Conservation (phyloP, 2,888 invertebrate species). For the Andrena marginata region DNA sequence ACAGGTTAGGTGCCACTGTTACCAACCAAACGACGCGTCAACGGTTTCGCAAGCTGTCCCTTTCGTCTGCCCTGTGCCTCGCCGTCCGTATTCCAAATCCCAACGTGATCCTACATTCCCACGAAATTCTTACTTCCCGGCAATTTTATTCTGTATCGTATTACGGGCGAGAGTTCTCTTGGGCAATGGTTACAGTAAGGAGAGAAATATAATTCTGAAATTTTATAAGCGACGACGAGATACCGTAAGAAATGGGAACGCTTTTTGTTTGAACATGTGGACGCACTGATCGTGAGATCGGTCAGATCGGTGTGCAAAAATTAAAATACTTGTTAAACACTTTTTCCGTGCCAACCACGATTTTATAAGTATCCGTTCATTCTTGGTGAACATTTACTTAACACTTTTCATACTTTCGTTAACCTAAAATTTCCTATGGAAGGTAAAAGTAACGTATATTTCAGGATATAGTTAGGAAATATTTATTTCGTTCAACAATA, state of each 20-base stretch:
- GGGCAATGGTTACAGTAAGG: not conserved
- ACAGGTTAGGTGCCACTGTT: slow-evolving; percentile 76
- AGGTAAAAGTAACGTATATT: not conserved
- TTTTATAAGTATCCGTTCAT: not conserved
- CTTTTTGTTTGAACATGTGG: slow-evolving; percentile 28
- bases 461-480: not conserved
- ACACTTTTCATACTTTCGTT: not conserved
- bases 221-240: not conserved
- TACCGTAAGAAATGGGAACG: not conserved
- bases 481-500: not conserved
- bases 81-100: not conserved
- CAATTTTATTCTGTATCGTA: not conserved
- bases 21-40: slow-evolving; percentile 66
- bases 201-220: not conserved
- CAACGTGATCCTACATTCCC: too few relatives aligned
- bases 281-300: slow-evolving; percentile 27
- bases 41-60: not conserved
- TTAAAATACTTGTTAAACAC: slow-evolving; percentile 23
- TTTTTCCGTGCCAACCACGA: not conserved
- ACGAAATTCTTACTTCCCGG: not conserved
- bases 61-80: not conserved
- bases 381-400: not conserved
- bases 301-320: slow-evolving; percentile 17
- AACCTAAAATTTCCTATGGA: not conserved
- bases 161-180: not conserved